A percentile compares a stretch with the other conserved stretches of the same genome.
phyloP scores from a whole-genome alignment of 2,113 vertebrate genomes.

The Cyprichromis sp. region DNA sequence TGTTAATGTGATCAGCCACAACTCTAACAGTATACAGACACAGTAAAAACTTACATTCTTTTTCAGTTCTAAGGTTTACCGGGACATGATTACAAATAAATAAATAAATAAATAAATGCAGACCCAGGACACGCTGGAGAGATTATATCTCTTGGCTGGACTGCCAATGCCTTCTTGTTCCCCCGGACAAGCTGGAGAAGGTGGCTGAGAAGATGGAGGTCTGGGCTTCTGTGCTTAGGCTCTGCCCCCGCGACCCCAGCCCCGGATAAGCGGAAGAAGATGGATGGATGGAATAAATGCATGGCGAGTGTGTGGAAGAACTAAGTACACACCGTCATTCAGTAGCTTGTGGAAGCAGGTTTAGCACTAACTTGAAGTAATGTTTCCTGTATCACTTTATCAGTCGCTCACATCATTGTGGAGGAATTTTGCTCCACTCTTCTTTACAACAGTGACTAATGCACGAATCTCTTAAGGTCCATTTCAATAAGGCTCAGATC shows the following conservation, averaged over 20 bases:
- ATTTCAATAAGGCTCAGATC: neutral
- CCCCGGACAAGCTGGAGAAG: neutral
- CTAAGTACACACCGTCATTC: neutral
- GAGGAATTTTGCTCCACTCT: neutral
- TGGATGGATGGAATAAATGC: neutral
- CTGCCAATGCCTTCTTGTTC: accelerated
- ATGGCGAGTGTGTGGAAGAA: neutral
- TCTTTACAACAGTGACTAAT: neutral
- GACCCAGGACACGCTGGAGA: neutral
- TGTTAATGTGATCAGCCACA: neutral
- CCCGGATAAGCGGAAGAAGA: accelerated
- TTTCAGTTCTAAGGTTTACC: neutral
- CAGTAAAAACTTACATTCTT: neutral
- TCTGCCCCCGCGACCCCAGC: neutral
- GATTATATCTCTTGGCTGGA: neutral
- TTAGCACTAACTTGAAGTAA: neutral
- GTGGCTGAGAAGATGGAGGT: neutral
- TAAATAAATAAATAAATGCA: neutral
- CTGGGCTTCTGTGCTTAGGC: neutral
- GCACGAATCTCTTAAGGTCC: neutral
- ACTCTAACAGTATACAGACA: neutral
- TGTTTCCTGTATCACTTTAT: neutral
- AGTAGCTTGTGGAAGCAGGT: neutral
- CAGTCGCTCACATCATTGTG: neutral
- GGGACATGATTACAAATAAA: neutral